phyloP scores from a whole-genome alignment of 2,888 invertebrate species.

The Limenitis camilla region DNA sequence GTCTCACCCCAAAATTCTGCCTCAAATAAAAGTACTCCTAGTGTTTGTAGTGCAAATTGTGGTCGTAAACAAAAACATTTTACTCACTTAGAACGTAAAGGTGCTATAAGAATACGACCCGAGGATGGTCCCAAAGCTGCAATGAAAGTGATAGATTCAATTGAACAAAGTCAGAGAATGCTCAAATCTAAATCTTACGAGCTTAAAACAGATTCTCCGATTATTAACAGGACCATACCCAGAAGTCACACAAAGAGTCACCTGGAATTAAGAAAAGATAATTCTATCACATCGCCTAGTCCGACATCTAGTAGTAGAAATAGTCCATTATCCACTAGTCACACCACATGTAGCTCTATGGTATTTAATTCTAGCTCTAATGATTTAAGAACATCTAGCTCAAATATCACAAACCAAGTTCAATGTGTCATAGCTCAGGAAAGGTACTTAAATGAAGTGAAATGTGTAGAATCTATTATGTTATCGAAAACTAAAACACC shows the following conservation, averaged over 20 bases:
- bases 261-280: constrained; percentile 60
- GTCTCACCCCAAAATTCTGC: constrained; percentile 56
- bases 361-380: constrained; percentile 71
- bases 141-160: constrained; percentile 65
- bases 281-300: constrained; percentile 60
- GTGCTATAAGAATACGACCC: constrained; percentile 65
- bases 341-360: constrained; percentile 72
- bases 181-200: constrained; percentile 68
- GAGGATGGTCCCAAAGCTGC: constrained; percentile 67
- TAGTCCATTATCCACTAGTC: constrained; percentile 68
- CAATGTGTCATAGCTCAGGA: constrained; percentile 73
- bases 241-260: constrained; percentile 57
- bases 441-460: constrained; percentile 67
- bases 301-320: constrained; percentile 69
- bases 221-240: constrained; percentile 50
- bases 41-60: constrained; percentile 60
- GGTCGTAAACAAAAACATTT: constrained; percentile 55
- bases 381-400: constrained; percentile 66
- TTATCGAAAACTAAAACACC: constrained; percentile 54
- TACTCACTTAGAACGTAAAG: constrained; percentile 63
- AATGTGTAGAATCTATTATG: constrained; percentile 68
- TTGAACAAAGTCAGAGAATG: constrained; percentile 68
- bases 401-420: constrained; percentile 64
- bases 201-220: constrained; percentile 61
- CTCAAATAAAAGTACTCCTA: constrained; percentile 58